A percentile compares a stretch with the other conserved stretches of the same genome.
Conservation (phyloP, 23 tunicate genomes). For the Halocynthia roretzi region DNA sequence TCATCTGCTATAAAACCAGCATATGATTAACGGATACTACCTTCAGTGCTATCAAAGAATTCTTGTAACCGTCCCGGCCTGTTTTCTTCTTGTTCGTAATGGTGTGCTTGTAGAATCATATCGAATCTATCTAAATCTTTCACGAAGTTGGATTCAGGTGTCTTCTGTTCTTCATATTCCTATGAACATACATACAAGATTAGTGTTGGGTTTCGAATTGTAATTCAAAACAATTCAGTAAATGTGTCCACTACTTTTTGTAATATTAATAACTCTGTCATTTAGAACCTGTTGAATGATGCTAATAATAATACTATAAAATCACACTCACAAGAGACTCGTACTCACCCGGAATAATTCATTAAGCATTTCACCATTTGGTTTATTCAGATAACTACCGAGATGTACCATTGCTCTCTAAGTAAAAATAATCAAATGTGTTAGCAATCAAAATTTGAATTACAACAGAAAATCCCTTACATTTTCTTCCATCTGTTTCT, state of each 20-base stretch:
- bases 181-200: not conserved
- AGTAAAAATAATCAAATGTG: not conserved
- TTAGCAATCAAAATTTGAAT: not conserved
- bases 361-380: not conserved
- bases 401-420: slow-evolving; percentile 31
- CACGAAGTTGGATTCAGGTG: slow-evolving; percentile 72
- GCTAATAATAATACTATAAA: too few relatives aligned
- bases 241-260: too few relatives aligned
- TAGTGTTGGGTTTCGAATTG: not conserved
- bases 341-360: slow-evolving; percentile 8
- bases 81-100: slow-evolving; percentile 53
- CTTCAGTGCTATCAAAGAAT: slow-evolving; percentile 74
- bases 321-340: too few relatives aligned
- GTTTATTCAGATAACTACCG: slow-evolving; percentile 1
- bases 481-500: slow-evolving; percentile 55
- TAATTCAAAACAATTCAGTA: too few relatives aligned
- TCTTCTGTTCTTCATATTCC: slow-evolving; percentile 83
- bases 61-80: slow-evolving; percentile 64
- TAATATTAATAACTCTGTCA: too few relatives aligned
- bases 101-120: slow-evolving; percentile 78
- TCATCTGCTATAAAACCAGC: not conserved
- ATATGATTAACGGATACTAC: slow-evolving; percentile 1
- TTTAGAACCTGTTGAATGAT: too few relatives aligned
- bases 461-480: not conserved
- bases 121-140: slow-evolving; percentile 93